Conservation (phyloP, 2,797 vertebrate genomes). For the Synaphobranchus kaupii region DNA sequence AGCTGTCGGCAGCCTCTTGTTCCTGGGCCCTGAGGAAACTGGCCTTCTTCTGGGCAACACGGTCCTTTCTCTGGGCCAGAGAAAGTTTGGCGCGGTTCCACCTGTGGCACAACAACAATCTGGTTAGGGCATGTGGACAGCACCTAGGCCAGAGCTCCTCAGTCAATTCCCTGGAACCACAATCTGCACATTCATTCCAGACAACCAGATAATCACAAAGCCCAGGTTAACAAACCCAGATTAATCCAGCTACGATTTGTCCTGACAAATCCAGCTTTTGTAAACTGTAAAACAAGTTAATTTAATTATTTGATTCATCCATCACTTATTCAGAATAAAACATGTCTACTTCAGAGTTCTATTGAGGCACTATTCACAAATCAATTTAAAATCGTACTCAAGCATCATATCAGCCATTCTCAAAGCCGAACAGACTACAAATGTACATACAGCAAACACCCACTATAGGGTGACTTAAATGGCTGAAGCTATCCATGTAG, state of each 20-base stretch:
- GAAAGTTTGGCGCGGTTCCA: slow-evolving; percentile 97
- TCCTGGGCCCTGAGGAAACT: slow-evolving; percentile 94
- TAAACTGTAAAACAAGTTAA: too few relatives aligned
- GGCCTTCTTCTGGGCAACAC: slow-evolving; percentile 97
- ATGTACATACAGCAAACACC: not conserved
- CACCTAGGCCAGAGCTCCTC: not conserved
- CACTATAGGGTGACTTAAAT: not conserved
- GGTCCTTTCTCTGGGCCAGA: slow-evolving; percentile 92
- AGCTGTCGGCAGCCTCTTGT: slow-evolving; percentile 82
- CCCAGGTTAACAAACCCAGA: too few relatives aligned
- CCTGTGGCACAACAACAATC: slow-evolving; percentile 60
- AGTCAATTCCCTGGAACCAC: not conserved
- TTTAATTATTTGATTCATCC: too few relatives aligned
- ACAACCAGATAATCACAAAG: too few relatives aligned
- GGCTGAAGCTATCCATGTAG: not conserved
- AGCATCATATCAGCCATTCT: too few relatives aligned
- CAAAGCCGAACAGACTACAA: too few relatives aligned
- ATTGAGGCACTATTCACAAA: too few relatives aligned
- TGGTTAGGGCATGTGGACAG: not conserved
- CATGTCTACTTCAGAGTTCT: too few relatives aligned
- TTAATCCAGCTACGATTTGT: too few relatives aligned
- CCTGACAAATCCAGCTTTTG: too few relatives aligned
- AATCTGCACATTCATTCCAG: not conserved
- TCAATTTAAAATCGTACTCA: too few relatives aligned
- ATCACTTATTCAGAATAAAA: too few relatives aligned